These are phyloP conservation scores for Armadillidium nasatum DNA, from an alignment of 1,140 invertebrate species.

Conservation along the genomic window DNA sequence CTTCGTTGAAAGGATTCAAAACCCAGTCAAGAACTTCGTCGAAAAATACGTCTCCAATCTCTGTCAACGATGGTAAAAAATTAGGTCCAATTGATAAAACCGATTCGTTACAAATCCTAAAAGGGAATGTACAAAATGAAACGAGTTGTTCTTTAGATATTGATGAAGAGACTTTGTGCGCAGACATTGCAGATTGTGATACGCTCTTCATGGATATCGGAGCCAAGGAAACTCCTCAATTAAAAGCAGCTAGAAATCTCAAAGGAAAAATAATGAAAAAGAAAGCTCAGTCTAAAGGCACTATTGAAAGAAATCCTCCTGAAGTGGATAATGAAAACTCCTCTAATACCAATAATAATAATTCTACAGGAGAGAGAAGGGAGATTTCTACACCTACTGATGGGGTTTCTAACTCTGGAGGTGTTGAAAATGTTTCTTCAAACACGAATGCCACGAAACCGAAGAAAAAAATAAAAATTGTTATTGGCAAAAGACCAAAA, in stretches of 20 bases:
- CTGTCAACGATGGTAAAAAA: background rate
- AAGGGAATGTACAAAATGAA: background rate
- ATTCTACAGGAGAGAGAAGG: no score
- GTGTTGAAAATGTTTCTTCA: no score
- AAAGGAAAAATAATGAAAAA: conserved; percentile 43
- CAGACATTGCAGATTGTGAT: conserved; percentile 41
- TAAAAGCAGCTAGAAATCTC: conserved; percentile 38
- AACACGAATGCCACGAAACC: background rate
- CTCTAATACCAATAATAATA: no score
- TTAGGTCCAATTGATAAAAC: background rate
- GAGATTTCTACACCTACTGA: no score
- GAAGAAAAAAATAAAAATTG: conserved; percentile 43
- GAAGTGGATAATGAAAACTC: background rate
- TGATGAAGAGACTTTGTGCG: conserved; percentile 36
- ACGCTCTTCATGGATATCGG: conserved; percentile 41
- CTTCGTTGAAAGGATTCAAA: background rate
- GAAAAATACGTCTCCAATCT: background rate
- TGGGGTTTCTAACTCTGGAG: no score
- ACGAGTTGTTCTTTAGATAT: background rate
- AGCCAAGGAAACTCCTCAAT: conserved; percentile 40
- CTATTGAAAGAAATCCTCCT: background rate
- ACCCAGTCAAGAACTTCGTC: background rate
- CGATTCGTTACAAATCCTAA: background rate
- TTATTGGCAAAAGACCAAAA: conserved; percentile 37
- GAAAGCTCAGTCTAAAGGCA: conserved; percentile 24